Base-by-base conservation (phyloP, 2,113 vertebrate genomes). In the Isichthys henryi region DNA sequence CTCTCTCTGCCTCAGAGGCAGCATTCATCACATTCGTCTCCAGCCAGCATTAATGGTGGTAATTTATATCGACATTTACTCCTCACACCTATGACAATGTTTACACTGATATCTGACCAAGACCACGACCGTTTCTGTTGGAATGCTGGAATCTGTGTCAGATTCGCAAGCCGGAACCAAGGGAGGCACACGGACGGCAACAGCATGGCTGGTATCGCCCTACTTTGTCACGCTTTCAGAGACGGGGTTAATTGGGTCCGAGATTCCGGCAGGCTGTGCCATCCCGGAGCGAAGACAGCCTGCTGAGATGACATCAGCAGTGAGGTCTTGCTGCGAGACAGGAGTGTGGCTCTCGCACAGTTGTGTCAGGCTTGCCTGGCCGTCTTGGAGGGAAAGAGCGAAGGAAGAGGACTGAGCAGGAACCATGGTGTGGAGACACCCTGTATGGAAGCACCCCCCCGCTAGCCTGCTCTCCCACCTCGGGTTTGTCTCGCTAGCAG, bases 271-370 rank as follows among this genome's bases (percentile, higher is more conserved):
- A 8, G 9, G 23, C n/a, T 66, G 23, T 27, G 58, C 31, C 0
- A 1, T 2, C 3, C 11, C 3, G 6, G 4, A 15, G 11, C 15
- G 17, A 5, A 49, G 6, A 90, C 90, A 90, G 93, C 91, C 90
- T 94, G 91, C 90, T 91, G 91, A 88, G 52, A 74, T 84, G 82
- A 88, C 56, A 88, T 88, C 53, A 85, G 52, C 49, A 43, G 11
- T 39, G 48, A 10, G 66, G 66, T 35, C 27, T 74, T 13, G 31
- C n/a, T 11, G 27, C 2, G 27, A 27, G 11, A 8, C 0, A 4
- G 13, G 19, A 70, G 9, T 31, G 62, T 27, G 8, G 10, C 10
- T 70, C 66, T 9, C 11, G 10, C 66, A 15, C 66, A 11, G 9
- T 6, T 10, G 23, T 1, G 27, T 35, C 31, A 5, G 11, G 4